Base-by-base conservation (phyloP, 1,140 invertebrate species). In the Rhopalosiphum maidis region DNA sequence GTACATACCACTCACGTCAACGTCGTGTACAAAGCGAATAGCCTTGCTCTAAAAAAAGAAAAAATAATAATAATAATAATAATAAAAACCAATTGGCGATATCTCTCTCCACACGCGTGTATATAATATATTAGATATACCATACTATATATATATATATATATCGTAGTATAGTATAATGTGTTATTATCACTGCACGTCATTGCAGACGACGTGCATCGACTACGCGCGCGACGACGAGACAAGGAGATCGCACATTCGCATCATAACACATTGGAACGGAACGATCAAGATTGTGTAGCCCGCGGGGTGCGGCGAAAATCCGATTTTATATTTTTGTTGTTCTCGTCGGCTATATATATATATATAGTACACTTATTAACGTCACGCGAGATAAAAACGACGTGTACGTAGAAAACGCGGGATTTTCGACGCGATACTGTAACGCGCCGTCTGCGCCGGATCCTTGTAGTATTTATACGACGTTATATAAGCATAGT, bases 21-120 rank as follows among this genome's bases (percentile, higher is more conserved):
- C 30, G 60, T 77, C 46, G 77, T 35, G 2, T 51, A 77, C 55
- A 77, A 91, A 82, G 41, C 90, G 55, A 48, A 91, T 91, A 68
- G 55, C 90, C 90, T 91, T 46, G 90, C 60, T 91, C 90, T n/a
- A 91, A 91, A 91, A 77, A 77, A 68, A n/a, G n/a, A 68, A 68
- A 68, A 30, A 30, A n/a, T n/a, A n/a, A 48, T 48, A 91, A 88
- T n/a, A 88, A 91, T 41, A 82, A 48, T 51, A 91, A 88, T 35
- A 88, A 88, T 35, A 51, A 88, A 90, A 90, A 15, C 88, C 88
- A 18, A 90, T 90, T 90, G 88, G 88, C 88, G 55, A 90, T 90
- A 90, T 89, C 48, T 86, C 43, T 86, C 41, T 88, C 22, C 15
- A 2, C 8, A 25, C 86, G 43, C 46, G 30, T 21, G 46, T n/a